phyloP scores from a whole-genome alignment of 1,140 invertebrate genomes.

The Diabrotica virgifera region DNA sequence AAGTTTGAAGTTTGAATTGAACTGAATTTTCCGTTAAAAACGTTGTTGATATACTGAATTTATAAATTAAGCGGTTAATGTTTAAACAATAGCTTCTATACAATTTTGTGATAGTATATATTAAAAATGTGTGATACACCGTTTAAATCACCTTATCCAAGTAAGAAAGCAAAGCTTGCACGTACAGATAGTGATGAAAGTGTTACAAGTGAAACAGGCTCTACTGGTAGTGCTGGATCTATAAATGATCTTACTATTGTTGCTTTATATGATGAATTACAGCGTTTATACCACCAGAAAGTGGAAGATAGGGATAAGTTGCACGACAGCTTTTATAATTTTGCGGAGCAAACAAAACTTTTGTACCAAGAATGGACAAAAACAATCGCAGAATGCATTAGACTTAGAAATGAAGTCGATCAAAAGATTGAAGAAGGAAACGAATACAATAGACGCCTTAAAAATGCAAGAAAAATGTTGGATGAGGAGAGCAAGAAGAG shows the following conservation, averaged over 20 bases:
- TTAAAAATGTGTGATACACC: conserved; percentile 32
- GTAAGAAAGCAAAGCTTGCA: conserved; percentile 18
- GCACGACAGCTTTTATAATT: conserved; percentile 32
- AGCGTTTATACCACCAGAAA: conserved; percentile 29
- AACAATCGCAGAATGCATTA: conserved; percentile 33
- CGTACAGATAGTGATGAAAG: conserved; percentile 41
- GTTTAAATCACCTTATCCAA: conserved; percentile 31
- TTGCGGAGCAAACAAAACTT: conserved; percentile 35
- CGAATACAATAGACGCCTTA: conserved; percentile 71
- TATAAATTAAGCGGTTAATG: no score
- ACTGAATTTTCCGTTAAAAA: neutral
- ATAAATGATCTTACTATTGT: conserved; percentile 36
- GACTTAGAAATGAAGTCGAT: conserved; percentile 34
- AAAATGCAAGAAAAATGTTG: conserved; percentile 71
- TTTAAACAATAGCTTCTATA: neutral
- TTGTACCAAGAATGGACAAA: conserved; percentile 27
- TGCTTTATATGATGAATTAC: conserved; percentile 42
- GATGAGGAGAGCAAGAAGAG: conserved; percentile 73
- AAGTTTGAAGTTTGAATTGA: neutral
- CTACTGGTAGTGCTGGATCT: conserved; percentile 13
- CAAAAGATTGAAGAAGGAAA: conserved; percentile 35
- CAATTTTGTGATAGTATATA: neutral
- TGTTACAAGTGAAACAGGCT: conserved; percentile 22
- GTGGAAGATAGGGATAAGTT: conserved; percentile 25
- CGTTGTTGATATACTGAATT: no score